A percentile compares a stretch with the other conserved stretches of the same genome.
phyloP scores from a whole-genome alignment of 1,140 invertebrate species.

The Listronotus oregonensis region DNA sequence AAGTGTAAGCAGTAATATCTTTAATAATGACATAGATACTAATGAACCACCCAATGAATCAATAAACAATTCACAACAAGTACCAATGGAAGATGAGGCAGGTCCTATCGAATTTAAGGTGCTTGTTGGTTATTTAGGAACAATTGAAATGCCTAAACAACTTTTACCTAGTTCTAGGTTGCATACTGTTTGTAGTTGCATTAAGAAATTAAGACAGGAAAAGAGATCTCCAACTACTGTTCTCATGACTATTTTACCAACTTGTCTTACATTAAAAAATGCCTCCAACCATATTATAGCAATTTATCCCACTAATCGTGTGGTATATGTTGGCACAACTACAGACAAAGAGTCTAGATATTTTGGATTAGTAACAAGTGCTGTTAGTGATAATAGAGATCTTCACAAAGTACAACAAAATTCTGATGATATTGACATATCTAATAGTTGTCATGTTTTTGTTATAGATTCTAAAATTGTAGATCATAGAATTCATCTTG shows the following conservation, averaged over 20 bases:
- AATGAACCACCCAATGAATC: slow-evolving; percentile 1
- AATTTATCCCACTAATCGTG: slow-evolving; percentile 82
- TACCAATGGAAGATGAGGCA: slow-evolving; percentile 55
- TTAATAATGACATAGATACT: slow-evolving; percentile 16
- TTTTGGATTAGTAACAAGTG: slow-evolving; percentile 89
- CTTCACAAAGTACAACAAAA: slow-evolving; percentile 36
- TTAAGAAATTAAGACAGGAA: slow-evolving; percentile 85
- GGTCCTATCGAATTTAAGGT: slow-evolving; percentile 77
- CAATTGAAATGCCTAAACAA: slow-evolving; percentile 92
- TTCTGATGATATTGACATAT: slow-evolving; percentile 62
- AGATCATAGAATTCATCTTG: slow-evolving; percentile 78
- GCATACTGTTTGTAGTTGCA: slow-evolving; percentile 77
- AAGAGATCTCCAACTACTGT: slow-evolving; percentile 87
- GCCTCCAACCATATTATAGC: slow-evolving; percentile 71
- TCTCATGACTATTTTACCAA: slow-evolving; percentile 80
- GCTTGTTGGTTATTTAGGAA: slow-evolving; percentile 91
- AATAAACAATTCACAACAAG: slow-evolving; percentile 33
- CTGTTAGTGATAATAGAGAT: slow-evolving; percentile 58
- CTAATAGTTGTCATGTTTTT: slow-evolving; percentile 94
- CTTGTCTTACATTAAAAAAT: slow-evolving; percentile 78
- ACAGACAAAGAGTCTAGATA: slow-evolving; percentile 89
- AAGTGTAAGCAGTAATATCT: slow-evolving; percentile 12
- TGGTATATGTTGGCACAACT: slow-evolving; percentile 88
- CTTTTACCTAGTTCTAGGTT: slow-evolving; percentile 75
- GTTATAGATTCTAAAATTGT: slow-evolving; percentile 85